Percentiles rank a stretch among this genome's conserved stretches.
Evolutionary conservation across 64 coral and sea anemone species (phyloP).

Genomic region (Trachythela sp.): DNA sequence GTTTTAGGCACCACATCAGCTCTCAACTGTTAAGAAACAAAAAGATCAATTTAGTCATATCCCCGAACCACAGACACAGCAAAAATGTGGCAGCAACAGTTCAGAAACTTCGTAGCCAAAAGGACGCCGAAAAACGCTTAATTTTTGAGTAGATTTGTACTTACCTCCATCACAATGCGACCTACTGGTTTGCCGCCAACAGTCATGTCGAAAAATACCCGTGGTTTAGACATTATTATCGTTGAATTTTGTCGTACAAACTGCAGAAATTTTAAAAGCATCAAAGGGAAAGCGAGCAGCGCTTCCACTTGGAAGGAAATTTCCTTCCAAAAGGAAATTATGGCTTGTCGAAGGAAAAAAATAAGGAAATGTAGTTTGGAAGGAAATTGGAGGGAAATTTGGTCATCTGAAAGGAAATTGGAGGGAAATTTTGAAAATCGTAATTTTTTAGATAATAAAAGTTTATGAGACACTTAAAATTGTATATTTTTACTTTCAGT

Average conservation of each 20-base stretch:
- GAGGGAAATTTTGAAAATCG: too few relatives aligned
- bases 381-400: too few relatives aligned
- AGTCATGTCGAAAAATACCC: conserved; percentile 64
- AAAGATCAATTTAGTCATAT: not conserved
- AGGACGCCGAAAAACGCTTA: not conserved
- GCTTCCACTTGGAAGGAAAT: too few relatives aligned
- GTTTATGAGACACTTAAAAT: too few relatives aligned
- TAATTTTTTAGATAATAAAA: too few relatives aligned
- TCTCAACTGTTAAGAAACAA: conserved; percentile 56
- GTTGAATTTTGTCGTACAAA: not conserved
- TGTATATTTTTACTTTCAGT: too few relatives aligned
- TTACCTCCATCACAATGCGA: conserved; percentile 70
- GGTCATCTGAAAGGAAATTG: too few relatives aligned
- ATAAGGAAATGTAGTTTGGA: too few relatives aligned
- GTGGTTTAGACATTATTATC: conserved; percentile 60
- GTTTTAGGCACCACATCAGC: conserved; percentile 86
- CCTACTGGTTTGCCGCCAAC: not conserved
- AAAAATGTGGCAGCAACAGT: not conserved
- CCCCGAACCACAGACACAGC: too few relatives aligned
- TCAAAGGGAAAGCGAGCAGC: not conserved
- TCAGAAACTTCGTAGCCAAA: not conserved
- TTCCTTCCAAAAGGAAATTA: too few relatives aligned
- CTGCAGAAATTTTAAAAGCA: not conserved
- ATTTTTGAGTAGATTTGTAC: not conserved
- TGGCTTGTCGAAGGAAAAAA: too few relatives aligned